Conservation (phyloP, 1,140 invertebrate genomes). For the Cherax destructor region DNA sequence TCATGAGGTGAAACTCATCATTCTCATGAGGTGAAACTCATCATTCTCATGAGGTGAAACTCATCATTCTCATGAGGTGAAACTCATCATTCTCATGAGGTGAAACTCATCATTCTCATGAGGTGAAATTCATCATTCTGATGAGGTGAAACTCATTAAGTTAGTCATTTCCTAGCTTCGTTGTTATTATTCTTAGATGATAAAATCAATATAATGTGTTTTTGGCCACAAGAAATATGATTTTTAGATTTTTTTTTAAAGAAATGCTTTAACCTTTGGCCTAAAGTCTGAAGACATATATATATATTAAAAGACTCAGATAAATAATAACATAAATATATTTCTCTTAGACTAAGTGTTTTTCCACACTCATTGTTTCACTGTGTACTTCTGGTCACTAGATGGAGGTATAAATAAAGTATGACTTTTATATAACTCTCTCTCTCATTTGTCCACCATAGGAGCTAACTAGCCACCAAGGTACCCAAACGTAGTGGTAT, state of each 20-base stretch:
- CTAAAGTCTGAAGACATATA: background rate
- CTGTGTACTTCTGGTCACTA: constrained; percentile 19
- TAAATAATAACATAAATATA: background rate
- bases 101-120: too few relatives aligned
- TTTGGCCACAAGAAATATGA: background rate
- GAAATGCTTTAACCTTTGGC: background rate
- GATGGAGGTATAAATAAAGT: constrained; percentile 26
- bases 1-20: too few relatives aligned
- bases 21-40: too few relatives aligned
- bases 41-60: too few relatives aligned
- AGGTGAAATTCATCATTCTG: background rate
- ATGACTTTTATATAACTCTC: constrained; percentile 17
- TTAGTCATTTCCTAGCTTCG: background rate
- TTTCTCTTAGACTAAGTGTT: constrained; percentile 24
- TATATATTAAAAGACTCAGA: background rate
- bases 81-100: too few relatives aligned
- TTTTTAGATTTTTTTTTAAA: background rate
- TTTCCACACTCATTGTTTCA: constrained; percentile 1
- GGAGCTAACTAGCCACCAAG: background rate
- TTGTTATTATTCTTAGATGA: background rate
- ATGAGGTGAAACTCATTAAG: background rate
- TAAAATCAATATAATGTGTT: background rate
- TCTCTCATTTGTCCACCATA: constrained; percentile 30
- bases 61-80: too few relatives aligned
- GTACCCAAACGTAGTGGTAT: too few relatives aligned